Conservation (phyloP, 2,888 invertebrate genomes). For the Brachyopa scutellaris region DNA sequence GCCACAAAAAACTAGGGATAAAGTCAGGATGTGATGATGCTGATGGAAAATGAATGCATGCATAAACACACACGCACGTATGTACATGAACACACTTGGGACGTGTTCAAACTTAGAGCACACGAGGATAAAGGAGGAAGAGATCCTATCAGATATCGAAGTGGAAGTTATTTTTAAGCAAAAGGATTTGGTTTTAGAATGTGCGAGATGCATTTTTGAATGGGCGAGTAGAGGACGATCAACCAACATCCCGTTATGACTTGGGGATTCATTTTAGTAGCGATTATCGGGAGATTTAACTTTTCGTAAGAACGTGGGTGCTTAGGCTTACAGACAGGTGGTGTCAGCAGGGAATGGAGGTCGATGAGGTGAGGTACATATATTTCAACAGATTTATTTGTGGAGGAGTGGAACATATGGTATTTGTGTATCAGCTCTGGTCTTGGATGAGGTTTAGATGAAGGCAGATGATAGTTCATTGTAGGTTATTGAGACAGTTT, state of each 20-base stretch:
- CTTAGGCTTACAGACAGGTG: background rate
- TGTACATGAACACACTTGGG: slow-evolving; percentile 6
- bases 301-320: too few species aligned
- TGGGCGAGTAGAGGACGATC: background rate
- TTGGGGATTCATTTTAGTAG: slow-evolving; percentile 10
- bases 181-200: slow-evolving; percentile 21
- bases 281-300: too few species aligned
- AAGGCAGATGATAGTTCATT: too few species aligned
- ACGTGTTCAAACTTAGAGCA: slow-evolving; percentile 8
- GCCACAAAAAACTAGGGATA: slow-evolving; percentile 27
- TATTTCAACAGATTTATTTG: too few species aligned
- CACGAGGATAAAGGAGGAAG: background rate
- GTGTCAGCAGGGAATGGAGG: background rate
- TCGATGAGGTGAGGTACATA: background rate
- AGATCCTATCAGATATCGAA: slow-evolving; percentile 23
- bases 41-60: slow-evolving; percentile 49
- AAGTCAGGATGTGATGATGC: slow-evolving; percentile 59
- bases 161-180: slow-evolving; percentile 27
- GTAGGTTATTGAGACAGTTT: too few species aligned
- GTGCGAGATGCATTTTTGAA: background rate
- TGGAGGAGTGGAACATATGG: too few species aligned
- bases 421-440: too few species aligned
- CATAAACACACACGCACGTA: slow-evolving; percentile 32
- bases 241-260: slow-evolving; percentile 25
- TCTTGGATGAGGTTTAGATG: too few species aligned